A percentile compares a stretch with the other conserved stretches of the same genome.
Conservation (phyloP, 2,113 vertebrate species). For the Acrocephalus kingi region DNA sequence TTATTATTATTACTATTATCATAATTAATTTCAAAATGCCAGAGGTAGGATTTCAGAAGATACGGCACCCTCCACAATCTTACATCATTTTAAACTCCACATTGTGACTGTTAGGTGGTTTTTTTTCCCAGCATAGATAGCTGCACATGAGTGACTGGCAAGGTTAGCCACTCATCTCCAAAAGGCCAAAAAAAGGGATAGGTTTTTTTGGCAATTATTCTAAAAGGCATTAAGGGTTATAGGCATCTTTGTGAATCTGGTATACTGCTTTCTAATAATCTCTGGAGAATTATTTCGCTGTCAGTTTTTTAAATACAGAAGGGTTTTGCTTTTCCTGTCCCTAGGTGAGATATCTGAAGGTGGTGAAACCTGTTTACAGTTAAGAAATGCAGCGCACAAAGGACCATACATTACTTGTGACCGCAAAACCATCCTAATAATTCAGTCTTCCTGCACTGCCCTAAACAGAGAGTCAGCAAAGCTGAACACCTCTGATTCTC, state of each 20-base stretch:
- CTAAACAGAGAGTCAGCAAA: background rate
- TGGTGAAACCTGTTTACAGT: background rate
- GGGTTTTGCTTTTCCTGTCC: background rate
- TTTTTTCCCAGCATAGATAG: background rate
- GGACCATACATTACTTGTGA: background rate
- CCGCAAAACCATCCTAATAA: background rate
- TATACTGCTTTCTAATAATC: background rate
- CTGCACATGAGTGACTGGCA: background rate
- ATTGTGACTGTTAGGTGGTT: background rate
- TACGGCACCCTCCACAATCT: background rate
- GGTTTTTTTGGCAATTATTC: background rate
- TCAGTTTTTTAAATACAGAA: background rate
- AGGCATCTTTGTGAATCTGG: background rate
- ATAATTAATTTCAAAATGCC: slow-evolving; percentile 23
- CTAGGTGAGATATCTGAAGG: background rate
- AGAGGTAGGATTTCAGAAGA: background rate
- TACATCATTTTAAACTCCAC: background rate
- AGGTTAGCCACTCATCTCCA: background rate
- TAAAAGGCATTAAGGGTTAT: background rate
- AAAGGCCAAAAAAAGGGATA: background rate
- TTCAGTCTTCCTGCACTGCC: background rate
- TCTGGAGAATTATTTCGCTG: background rate
- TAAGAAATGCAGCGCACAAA: background rate
- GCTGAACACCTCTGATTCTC: background rate
- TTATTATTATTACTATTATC: background rate